Evolutionary conservation across 2,113 vertebrate genomes (phyloP).

Genomic region (Rafetus swinhoei): DNA sequence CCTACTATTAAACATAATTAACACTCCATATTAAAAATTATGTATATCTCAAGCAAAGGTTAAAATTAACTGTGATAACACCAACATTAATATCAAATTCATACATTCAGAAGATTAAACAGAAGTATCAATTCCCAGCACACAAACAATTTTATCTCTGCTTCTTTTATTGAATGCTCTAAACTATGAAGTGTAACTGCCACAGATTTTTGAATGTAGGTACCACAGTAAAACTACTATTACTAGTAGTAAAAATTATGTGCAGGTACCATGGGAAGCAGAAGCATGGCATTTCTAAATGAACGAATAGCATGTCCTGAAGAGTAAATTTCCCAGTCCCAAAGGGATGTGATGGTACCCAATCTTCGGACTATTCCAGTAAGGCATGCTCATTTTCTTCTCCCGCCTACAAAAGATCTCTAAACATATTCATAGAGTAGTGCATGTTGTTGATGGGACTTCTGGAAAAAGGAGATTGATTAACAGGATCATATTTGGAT

Average conservation of each 20-base stretch:
- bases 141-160: neutral
- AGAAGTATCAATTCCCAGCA: neutral
- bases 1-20: neutral
- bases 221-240: neutral
- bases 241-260: neutral
- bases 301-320: neutral
- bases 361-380: neutral
- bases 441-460: neutral
- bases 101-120: neutral
- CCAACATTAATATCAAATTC: neutral
- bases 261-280: neutral
- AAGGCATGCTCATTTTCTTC: neutral
- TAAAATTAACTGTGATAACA: neutral
- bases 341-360: neutral
- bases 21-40: neutral
- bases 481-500: neutral
- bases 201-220: neutral
- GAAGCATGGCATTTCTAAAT: neutral
- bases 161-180: neutral
- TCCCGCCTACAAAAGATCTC: neutral
- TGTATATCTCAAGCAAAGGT: neutral
- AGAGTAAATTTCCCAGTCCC: neutral
- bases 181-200: neutral
- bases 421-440: neutral
- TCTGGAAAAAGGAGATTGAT: neutral